Conservation (phyloP, 2,113 vertebrate species). For the Calidris pugnax region DNA sequence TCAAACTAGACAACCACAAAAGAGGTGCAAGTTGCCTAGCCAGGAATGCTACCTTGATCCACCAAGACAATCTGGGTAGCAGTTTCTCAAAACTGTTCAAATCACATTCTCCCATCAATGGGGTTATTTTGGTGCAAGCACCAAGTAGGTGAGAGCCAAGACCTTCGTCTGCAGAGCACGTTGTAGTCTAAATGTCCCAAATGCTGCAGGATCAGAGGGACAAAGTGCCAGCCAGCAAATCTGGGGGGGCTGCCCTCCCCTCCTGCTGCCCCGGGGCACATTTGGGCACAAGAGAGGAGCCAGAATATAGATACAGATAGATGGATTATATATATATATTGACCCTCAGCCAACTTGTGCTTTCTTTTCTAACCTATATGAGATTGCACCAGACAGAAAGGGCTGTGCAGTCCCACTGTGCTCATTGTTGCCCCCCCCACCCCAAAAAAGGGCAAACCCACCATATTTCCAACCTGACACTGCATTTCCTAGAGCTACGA, state of each 20-base stretch:
- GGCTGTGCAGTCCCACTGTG: background rate
- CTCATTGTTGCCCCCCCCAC: background rate
- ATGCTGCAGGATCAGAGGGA: background rate
- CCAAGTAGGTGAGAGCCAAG: background rate
- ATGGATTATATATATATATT: too few relatives aligned
- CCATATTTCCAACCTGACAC: fast-evolving
- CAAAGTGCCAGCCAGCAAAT: background rate
- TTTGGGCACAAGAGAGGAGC: background rate
- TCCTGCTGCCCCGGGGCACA: background rate
- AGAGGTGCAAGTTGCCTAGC: background rate
- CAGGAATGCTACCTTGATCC: background rate
- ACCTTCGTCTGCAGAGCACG: background rate
- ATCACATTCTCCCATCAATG: background rate
- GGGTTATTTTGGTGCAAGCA: background rate
- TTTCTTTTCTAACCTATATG: background rate
- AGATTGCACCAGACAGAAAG: background rate
- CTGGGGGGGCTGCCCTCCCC: fast-evolving
- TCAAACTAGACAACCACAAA: background rate
- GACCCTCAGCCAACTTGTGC: background rate
- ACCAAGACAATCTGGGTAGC: background rate
- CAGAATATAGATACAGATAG: background rate
- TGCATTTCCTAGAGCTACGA: background rate
- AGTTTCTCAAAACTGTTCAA: background rate
- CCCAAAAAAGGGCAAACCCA: background rate
- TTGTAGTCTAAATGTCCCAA: background rate